These are phyloP conservation scores for Turnix velox DNA, from an alignment of 2,113 vertebrate genomes.

Conservation along the genomic window DNA sequence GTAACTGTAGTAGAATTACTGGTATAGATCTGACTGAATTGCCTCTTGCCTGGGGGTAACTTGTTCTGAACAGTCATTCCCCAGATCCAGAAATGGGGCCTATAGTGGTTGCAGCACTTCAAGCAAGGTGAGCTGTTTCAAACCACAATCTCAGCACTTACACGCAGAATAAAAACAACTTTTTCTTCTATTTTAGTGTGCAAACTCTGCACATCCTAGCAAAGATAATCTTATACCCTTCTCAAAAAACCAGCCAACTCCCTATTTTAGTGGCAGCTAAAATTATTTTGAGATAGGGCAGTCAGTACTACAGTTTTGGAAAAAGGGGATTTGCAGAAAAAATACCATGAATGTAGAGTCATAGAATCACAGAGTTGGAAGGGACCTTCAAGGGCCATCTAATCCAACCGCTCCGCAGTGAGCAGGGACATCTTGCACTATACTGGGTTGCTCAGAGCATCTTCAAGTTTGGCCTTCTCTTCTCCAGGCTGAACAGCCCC, in stretches of 20 bases:
- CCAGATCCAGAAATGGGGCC: neutral
- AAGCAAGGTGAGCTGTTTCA: neutral
- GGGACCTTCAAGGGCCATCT: no score
- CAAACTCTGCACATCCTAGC: neutral
- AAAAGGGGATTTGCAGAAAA: neutral
- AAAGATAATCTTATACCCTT: neutral
- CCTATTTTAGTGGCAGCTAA: neutral
- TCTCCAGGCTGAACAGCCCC: no score
- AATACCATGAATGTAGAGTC: neutral
- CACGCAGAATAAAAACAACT: neutral
- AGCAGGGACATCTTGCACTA: no score
- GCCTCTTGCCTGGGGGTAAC: neutral
- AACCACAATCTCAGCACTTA: neutral
- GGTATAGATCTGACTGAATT: neutral
- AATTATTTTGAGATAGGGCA: neutral
- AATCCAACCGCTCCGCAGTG: no score
- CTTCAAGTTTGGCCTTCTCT: no score
- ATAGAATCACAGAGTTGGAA: no score
- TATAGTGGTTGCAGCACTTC: neutral
- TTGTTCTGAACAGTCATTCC: neutral
- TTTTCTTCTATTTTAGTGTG: neutral
- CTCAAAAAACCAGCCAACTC: neutral
- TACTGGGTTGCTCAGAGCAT: no score
- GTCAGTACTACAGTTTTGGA: neutral
- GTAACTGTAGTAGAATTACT: neutral